These are phyloP conservation scores for Heteractis magnifica DNA, from an alignment of 92 coral and sea anemone genomes.

Conservation along the genomic window DNA sequence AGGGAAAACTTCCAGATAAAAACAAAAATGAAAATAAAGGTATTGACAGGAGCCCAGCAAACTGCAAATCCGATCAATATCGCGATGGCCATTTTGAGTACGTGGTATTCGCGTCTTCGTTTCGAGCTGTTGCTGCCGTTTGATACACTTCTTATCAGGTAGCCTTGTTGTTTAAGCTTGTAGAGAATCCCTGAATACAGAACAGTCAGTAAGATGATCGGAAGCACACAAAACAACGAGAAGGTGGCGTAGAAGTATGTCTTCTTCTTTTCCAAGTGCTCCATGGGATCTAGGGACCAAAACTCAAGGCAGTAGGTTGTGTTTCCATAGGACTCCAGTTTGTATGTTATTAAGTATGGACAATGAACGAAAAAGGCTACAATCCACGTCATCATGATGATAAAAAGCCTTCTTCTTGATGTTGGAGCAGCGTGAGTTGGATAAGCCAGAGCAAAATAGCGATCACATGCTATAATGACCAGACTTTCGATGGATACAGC, in stretches of 20 bases:
- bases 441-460: constrained; percentile 46
- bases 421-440: constrained; percentile 47
- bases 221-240: constrained; percentile 37
- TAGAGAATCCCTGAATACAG: constrained; percentile 50
- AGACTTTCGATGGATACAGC: constrained; percentile 55
- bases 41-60: constrained; percentile 63
- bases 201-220: constrained; percentile 40
- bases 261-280: background rate
- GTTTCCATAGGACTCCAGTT: constrained; percentile 5
- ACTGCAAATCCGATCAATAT: constrained; percentile 55
- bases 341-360: constrained; percentile 45
- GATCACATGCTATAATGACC: constrained; percentile 49
- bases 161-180: constrained; percentile 47
- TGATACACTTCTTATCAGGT: constrained; percentile 40
- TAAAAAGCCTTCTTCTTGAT: constrained; percentile 21
- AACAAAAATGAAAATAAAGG: constrained; percentile 26
- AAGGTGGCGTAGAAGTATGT: constrained; percentile 38
- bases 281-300: constrained; percentile 24
- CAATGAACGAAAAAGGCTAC: constrained; percentile 42
- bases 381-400: constrained; percentile 47
- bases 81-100: constrained; percentile 53
- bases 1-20: constrained; percentile 15
- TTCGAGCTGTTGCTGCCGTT: constrained; percentile 35
- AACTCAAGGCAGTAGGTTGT: constrained; percentile 26
- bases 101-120: constrained; percentile 51